Percentiles rank a stretch among this genome's conserved stretches.
phyloP scores from a whole-genome alignment of 2,888 invertebrate genomes.

The Conistra vaccinii region DNA sequence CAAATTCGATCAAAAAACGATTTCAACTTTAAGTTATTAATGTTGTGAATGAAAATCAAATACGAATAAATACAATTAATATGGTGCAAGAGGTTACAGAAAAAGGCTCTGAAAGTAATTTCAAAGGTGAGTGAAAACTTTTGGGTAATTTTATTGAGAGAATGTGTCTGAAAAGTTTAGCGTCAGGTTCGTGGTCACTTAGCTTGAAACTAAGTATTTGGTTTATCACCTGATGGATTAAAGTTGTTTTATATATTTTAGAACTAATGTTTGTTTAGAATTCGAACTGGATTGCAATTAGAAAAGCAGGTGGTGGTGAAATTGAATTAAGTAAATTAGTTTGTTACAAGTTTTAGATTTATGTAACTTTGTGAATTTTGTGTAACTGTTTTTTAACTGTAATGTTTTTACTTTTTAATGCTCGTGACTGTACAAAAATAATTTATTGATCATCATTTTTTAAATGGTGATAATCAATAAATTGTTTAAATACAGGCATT shows the following conservation, averaged over 20 bases:
- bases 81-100: slow-evolving; percentile 30
- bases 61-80: neutral
- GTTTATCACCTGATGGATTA: slow-evolving; percentile 20
- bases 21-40: neutral
- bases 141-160: slow-evolving; percentile 21
- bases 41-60: slow-evolving; percentile 17
- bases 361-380: too few species aligned
- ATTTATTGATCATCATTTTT: too few species aligned
- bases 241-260: slow-evolving; percentile 13
- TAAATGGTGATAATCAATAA: neutral
- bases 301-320: slow-evolving; percentile 2
- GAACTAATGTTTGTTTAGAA: slow-evolving; percentile 30
- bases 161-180: slow-evolving; percentile 37
- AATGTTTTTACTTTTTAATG: too few species aligned
- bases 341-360: neutral
- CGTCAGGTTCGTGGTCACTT: neutral
- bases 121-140: slow-evolving; percentile 49
- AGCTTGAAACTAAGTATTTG: slow-evolving; percentile 24
- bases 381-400: too few species aligned
- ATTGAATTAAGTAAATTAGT: neutral
- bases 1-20: neutral
- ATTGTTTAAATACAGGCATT: too few species aligned
- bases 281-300: slow-evolving; percentile 25
- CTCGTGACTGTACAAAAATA: too few species aligned
- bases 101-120: slow-evolving; percentile 34